These are phyloP conservation scores for Cataglyphis hispanica DNA, from an alignment of 1,140 invertebrate genomes.

Conservation along the genomic window DNA sequence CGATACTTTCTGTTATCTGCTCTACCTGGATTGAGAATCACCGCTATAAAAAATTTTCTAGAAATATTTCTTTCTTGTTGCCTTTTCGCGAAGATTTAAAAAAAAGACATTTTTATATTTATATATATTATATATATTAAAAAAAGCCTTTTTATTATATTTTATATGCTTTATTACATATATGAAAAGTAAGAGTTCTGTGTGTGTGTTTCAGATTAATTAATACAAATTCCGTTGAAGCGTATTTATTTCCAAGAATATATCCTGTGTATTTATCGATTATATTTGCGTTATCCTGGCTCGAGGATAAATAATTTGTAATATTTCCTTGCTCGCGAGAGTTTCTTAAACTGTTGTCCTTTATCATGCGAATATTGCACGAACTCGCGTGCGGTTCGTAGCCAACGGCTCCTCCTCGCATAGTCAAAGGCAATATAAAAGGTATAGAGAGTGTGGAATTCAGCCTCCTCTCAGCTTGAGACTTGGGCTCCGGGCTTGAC, in stretches of 20 bases:
- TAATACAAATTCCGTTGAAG: background rate
- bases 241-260: background rate
- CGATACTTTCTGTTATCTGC: background rate
- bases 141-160: no score
- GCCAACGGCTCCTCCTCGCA: constrained; percentile 79
- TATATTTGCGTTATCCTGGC: background rate
- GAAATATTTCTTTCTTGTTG: no score
- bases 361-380: constrained; percentile 55
- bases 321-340: background rate
- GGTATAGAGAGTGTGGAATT: constrained; percentile 84
- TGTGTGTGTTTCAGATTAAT: background rate
- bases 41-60: background rate
- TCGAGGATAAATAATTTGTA: constrained; percentile 5
- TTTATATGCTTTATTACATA: no score
- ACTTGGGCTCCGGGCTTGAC: constrained; percentile 70
- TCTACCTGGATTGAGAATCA: background rate
- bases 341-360: constrained; percentile 6
- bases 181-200: no score
- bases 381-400: constrained; percentile 76
- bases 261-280: background rate
- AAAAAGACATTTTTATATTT: no score
- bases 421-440: constrained; percentile 83
- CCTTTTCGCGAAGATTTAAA: no score
- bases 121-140: no score
- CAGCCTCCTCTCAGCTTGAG: constrained; percentile 84